phyloP scores from a whole-genome alignment of 2,113 vertebrate species.

The Pseudonaja textilis region DNA sequence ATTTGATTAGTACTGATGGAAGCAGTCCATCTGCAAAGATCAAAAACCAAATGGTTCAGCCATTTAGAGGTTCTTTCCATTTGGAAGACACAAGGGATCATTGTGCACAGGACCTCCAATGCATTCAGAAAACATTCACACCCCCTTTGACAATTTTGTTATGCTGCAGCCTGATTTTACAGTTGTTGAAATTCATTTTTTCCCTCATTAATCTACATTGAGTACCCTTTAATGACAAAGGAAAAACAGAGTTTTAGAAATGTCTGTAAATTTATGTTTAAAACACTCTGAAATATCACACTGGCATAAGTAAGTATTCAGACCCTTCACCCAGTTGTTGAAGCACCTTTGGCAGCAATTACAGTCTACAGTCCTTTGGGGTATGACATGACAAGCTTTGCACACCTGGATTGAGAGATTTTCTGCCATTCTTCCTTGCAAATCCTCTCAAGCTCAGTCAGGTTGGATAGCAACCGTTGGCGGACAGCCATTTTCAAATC shows the following conservation, averaged over 20 bases:
- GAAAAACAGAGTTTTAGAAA: not conserved
- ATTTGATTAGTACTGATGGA: not conserved
- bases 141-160: not conserved
- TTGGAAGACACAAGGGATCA: not conserved
- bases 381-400: not conserved
- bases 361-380: not conserved
- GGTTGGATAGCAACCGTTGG: not conserved
- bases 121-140: not conserved
- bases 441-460: not conserved
- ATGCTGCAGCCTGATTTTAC: not conserved
- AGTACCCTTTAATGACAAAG: not conserved
- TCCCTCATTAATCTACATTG: not conserved
- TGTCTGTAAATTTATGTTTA: not conserved
- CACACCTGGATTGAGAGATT: not conserved
- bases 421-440: not conserved
- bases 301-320: not conserved
- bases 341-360: not conserved
- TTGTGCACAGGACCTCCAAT: not conserved
- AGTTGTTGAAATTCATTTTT: not conserved
- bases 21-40: not conserved
- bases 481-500: not conserved
- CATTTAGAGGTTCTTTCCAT: too few relatives aligned
- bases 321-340: not conserved
- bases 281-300: not conserved
- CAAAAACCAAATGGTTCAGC: not conserved